Base-by-base conservation (phyloP, 2,888 invertebrate genomes). In the Drosophila nigricruria region DNA sequence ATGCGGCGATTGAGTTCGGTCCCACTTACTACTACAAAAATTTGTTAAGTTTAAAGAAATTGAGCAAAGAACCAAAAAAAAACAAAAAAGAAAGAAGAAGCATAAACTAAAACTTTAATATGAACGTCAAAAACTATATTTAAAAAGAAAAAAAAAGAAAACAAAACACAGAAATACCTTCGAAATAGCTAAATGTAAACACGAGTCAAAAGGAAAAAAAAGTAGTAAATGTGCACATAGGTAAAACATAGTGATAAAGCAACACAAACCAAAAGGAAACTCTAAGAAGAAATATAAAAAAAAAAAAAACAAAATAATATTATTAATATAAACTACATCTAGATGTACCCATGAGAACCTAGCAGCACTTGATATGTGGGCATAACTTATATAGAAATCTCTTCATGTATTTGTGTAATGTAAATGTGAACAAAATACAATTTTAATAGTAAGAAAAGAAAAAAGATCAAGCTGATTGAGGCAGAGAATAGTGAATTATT, bases 371-470 rank as follows among this genome's bases (percentile, higher is more conserved):
- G 59, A 42, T 62, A 57, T 49, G 56, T 63, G 64, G 32, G 10
- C 47, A 52, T 72, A 62, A 75, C 59, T 56, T 23, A 70, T 75
- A 68, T 63, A 61, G 50, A 69, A 69, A 73, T 63, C 70, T 82
- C 81, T 77, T 72, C 59, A 73, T 83, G 77, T 87, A 79, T 83
- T 72, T 77, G 79, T 86, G 87, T 81, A 86, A 64, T 87, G 72
- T 83, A 83, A 86, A 81, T 81, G 87, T 81, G 70, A 77, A 72
- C 53, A 70, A 53, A 68, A 74, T 27, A 4, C 34, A 47, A 30
- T 63, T 54, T 57, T 62, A 47, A 65, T 57, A 60, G 30, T 61
- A 71, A 66, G 50, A 14, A 1, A 18, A 49, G 42, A 25, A 30
- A 12, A 2, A 20, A 50, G 43, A 23, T 20, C 27, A 30, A 65